A percentile compares a stretch with the other conserved stretches of the same genome.
These are phyloP conservation scores for Camponotus vicinus DNA, from an alignment of 1,140 invertebrate species.

Conservation along the genomic window DNA sequence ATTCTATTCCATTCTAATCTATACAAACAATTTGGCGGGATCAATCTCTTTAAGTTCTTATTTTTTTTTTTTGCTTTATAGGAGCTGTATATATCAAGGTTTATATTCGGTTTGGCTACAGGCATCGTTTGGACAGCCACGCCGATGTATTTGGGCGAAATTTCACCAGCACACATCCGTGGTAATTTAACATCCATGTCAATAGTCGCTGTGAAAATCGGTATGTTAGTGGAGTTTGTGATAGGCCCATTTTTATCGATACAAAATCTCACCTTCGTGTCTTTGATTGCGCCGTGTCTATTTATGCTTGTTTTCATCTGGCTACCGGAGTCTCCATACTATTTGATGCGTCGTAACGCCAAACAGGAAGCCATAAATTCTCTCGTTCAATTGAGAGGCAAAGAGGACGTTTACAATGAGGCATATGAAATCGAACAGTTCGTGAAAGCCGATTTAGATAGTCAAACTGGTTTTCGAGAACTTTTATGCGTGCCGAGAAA, in stretches of 20 bases:
- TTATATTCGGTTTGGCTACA: slow-evolving; percentile 88
- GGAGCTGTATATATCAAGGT: slow-evolving; percentile 68
- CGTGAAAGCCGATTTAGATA: slow-evolving; percentile 86
- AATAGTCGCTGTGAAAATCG: slow-evolving; percentile 86
- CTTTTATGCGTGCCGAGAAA: slow-evolving; percentile 87
- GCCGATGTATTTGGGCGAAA: slow-evolving; percentile 89
- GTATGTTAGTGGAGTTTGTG: slow-evolving; percentile 89
- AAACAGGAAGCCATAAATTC: slow-evolving; percentile 87
- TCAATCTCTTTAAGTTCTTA: slow-evolving; percentile 13
- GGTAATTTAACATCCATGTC: slow-evolving; percentile 89
- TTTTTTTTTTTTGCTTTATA: slow-evolving; percentile 20
- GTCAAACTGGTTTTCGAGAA: slow-evolving; percentile 85
- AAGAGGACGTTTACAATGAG: slow-evolving; percentile 87
- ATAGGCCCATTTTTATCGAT: slow-evolving; percentile 88
- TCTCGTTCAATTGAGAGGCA: slow-evolving; percentile 87
- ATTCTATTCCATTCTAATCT: neutral
- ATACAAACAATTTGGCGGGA: neutral
- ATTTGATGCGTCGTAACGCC: slow-evolving; percentile 87
- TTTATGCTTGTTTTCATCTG: slow-evolving; percentile 88
- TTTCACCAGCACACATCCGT: slow-evolving; percentile 88
- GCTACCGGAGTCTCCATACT: slow-evolving; percentile 92
- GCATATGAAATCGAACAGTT: slow-evolving; percentile 87
- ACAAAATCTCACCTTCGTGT: slow-evolving; percentile 86
- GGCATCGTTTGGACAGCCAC: slow-evolving; percentile 88
- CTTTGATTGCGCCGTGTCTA: slow-evolving; percentile 86